Conservation (phyloP, 1,140 invertebrate species). For the Scaptomyza hsui region DNA sequence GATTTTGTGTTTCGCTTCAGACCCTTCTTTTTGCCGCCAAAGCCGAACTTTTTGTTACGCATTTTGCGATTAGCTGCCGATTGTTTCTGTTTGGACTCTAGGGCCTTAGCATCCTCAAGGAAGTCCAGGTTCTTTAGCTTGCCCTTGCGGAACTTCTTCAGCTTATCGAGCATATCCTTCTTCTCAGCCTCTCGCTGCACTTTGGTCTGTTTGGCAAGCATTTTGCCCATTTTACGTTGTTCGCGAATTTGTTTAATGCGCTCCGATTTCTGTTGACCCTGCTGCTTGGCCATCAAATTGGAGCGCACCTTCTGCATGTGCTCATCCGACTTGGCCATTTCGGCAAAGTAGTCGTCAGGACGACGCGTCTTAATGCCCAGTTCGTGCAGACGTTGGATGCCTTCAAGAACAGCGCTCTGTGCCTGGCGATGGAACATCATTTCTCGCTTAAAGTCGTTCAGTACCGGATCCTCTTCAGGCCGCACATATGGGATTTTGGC, state of each 20-base stretch:
- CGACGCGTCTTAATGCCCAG: conserved; percentile 91
- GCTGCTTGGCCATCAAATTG: conserved; percentile 93
- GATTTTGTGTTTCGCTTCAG: conserved; percentile 94
- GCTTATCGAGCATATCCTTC: conserved; percentile 91
- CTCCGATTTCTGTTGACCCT: conserved; percentile 92
- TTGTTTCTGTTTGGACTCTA: conserved; percentile 85
- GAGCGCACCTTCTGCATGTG: conserved; percentile 98
- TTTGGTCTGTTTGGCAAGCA: conserved; percentile 90
- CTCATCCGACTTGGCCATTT: conserved; percentile 98
- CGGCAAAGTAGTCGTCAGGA: conserved; percentile 98
- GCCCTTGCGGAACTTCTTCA: conserved; percentile 94
- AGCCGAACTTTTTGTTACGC: conserved; percentile 96
- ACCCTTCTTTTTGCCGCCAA: conserved; percentile 97
- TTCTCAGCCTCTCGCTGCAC: conserved; percentile 91
- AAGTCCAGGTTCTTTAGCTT: conserved; percentile 91
- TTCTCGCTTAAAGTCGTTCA: conserved; percentile 98
- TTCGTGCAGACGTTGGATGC: conserved; percentile 89
- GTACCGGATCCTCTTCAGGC: conserved; percentile 89
- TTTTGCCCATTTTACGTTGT: conserved; percentile 96
- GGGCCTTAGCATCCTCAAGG: conserved; percentile 88
- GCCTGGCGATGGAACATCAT: conserved; percentile 96
- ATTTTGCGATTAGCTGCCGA: conserved; percentile 86
- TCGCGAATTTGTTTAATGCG: conserved; percentile 94
- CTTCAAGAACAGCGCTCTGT: conserved; percentile 92
- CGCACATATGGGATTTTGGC: conserved; percentile 88